These are phyloP conservation scores for Papilio elwesi DNA, from an alignment of 2,888 invertebrate genomes.

Conservation along the genomic window DNA sequence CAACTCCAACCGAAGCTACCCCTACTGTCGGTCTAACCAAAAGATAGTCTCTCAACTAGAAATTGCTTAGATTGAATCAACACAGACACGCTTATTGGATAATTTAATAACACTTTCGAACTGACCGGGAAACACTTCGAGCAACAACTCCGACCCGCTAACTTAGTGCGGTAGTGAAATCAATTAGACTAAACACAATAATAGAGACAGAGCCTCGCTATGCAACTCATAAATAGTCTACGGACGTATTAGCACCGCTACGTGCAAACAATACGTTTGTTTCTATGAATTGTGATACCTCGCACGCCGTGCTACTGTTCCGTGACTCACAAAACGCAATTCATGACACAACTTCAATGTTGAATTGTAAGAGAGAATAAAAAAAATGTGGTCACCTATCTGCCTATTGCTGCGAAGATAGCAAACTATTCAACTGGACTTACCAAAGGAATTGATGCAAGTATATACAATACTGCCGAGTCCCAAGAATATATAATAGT, in stretches of 20 bases:
- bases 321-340: conserved; percentile 23
- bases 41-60: not conserved
- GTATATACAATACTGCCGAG: not conserved
- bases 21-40: no score
- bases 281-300: conserved; percentile 22
- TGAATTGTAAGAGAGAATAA: conserved; percentile 1
- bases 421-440: not conserved
- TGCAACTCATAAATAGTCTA: conserved; percentile 23
- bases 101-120: not conserved
- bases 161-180: no score
- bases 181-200: conserved; percentile 6
- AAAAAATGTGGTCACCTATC: not conserved
- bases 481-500: no score
- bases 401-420: not conserved
- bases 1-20: no score
- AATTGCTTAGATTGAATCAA: not conserved
- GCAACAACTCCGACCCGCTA: no score
- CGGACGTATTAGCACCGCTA: conserved; percentile 28
- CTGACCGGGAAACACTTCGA: not conserved
- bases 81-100: not conserved
- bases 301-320: not conserved
- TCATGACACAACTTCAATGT: not conserved
- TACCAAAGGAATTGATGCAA: not conserved
- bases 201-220: conserved; percentile 28
- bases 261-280: conserved; percentile 26